Evolutionary conservation across 1,140 invertebrate genomes (phyloP).

Genomic region (Caerostris extrusa): DNA sequence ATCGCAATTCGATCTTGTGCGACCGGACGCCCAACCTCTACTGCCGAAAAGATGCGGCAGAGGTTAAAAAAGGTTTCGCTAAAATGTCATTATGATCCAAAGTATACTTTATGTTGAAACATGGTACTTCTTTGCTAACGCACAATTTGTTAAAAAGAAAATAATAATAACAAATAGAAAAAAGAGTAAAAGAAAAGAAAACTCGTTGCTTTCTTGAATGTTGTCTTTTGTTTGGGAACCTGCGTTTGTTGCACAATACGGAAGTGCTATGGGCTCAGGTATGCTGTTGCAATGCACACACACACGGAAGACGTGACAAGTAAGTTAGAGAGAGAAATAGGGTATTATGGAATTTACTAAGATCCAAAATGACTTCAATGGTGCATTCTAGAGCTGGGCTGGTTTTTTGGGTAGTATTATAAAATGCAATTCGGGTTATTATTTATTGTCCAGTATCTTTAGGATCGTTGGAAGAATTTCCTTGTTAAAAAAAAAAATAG

Average conservation of each 20-base stretch:
- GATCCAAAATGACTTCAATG: no score
- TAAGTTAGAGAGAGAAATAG: neutral
- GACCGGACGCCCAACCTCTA: neutral
- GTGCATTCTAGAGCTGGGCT: no score
- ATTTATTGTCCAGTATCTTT: no score
- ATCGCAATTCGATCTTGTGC: slow-evolving; percentile 43
- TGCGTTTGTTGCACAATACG: neutral
- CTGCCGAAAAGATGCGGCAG: neutral
- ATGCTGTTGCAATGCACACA: neutral
- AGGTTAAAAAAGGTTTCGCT: neutral
- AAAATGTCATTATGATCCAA: slow-evolving; percentile 63
- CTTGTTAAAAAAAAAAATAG: no score
- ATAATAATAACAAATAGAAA: neutral
- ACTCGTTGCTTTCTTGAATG: neutral
- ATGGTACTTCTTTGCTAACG: neutral
- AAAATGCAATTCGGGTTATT: no score
- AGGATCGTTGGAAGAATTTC: no score
- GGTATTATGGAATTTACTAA: neutral
- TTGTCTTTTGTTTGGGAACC: slow-evolving; percentile 51
- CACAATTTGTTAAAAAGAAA: neutral
- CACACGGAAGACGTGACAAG: neutral
- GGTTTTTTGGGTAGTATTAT: no score
- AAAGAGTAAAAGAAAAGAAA: neutral
- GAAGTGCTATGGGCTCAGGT: neutral
- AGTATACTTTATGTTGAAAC: slow-evolving; percentile 16